Conservation (phyloP, 37 sponge, comb jelly and placozoan species). For the Trichoplax adhaerens region DNA sequence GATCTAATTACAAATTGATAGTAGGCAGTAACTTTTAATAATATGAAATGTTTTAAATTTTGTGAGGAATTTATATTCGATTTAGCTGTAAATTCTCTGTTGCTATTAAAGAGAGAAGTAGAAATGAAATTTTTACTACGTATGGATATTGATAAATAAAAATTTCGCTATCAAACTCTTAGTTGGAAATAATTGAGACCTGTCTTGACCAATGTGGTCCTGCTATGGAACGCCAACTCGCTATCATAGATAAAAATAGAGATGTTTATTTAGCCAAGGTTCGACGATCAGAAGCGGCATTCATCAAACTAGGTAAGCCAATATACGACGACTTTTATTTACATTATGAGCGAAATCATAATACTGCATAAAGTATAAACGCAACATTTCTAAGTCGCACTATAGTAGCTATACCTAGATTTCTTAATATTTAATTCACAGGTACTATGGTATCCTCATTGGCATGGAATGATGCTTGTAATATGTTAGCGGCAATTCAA, state of each 20-base stretch:
- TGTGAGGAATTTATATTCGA: no score
- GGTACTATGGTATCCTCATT: conserved; percentile 78
- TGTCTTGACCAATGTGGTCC: conserved; percentile 51
- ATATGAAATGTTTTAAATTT: no score
- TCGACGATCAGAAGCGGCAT: conserved; percentile 8
- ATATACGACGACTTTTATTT: background rate
- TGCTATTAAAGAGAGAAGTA: no score
- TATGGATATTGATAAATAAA: no score
- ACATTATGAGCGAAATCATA: background rate
- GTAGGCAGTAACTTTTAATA: no score
- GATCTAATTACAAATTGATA: no score
- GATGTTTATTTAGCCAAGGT: conserved; percentile 62
- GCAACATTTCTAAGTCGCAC: no score
- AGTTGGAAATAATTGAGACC: conserved; percentile 30
- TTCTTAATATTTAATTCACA: background rate
- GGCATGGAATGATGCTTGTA: conserved; percentile 57
- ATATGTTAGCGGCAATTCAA: conserved; percentile 76
- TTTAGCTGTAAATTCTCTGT: no score
- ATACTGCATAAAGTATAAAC: no score
- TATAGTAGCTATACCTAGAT: no score
- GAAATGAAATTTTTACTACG: background rate
- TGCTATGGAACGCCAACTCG: conserved; percentile 34
- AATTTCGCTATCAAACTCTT: no score
- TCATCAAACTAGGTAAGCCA: conserved; percentile 15
- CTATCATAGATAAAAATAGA: conserved; percentile 71